phyloP scores from a whole-genome alignment of 1,140 invertebrate species.

The Brachionus calyciflorus region DNA sequence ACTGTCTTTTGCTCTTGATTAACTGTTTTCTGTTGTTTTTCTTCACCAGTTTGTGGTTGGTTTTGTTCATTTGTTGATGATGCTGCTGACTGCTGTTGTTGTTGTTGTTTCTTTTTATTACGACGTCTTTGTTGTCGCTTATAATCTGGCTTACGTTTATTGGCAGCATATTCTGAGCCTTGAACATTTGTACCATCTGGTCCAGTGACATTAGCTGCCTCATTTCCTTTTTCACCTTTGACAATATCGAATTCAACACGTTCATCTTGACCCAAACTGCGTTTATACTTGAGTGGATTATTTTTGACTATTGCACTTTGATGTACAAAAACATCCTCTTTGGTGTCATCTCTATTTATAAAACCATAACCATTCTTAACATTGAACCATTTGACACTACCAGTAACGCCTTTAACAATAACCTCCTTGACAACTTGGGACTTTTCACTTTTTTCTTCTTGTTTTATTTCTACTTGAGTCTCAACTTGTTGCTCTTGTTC shows the following conservation, averaged over 20 bases:
- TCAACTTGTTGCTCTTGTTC: neutral
- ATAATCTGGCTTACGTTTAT: conserved; percentile 43
- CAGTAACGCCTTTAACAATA: conserved; percentile 64
- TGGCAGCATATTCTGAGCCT: conserved; percentile 88
- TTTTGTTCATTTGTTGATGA: neutral
- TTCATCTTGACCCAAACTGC: conserved; percentile 96
- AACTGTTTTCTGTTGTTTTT: neutral
- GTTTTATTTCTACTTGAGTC: neutral
- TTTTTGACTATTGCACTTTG: conserved; percentile 89
- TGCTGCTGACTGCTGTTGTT: neutral
- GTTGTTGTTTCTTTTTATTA: neutral
- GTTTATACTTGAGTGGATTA: conserved; percentile 91
- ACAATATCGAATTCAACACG: conserved; percentile 98
- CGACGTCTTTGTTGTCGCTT: conserved; percentile 10
- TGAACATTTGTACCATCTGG: conserved; percentile 85
- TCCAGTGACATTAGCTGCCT: conserved; percentile 93
- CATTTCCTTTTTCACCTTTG: conserved; percentile 71
- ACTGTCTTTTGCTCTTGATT: no score
- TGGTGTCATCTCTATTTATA: conserved; percentile 95
- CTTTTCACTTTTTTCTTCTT: neutral
- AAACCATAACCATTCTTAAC: conserved; percentile 99
- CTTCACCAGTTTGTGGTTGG: neutral
- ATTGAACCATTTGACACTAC: conserved; percentile 96
- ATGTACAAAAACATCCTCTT: conserved; percentile 99
- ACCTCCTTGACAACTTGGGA: conserved; percentile 25